Percentiles rank a stretch among this genome's conserved stretches.
Evolutionary conservation across 2,113 vertebrate species (phyloP).

Genomic region (Psammodynastes pulverulentus): DNA sequence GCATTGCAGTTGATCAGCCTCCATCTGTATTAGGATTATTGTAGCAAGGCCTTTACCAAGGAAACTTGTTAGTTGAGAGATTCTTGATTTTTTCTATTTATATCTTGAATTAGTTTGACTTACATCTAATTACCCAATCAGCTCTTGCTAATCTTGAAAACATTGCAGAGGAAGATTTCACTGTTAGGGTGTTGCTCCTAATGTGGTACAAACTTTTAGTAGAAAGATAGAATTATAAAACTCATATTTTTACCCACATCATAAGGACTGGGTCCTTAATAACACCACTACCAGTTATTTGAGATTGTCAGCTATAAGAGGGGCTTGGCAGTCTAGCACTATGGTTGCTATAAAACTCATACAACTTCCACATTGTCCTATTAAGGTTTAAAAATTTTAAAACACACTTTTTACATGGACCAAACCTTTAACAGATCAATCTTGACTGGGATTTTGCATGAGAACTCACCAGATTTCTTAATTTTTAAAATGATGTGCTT

Average conservation of each 20-base stretch:
- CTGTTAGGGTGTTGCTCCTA: background rate
- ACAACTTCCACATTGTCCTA: background rate
- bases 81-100: background rate
- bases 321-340: background rate
- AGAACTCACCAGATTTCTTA: background rate
- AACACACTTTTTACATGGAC: background rate
- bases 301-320: background rate
- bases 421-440: background rate
- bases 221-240: background rate
- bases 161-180: background rate
- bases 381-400: background rate
- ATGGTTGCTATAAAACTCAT: background rate
- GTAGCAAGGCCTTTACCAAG: background rate
- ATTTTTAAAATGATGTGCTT: background rate
- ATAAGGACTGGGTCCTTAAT: background rate
- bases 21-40: background rate
- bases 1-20: background rate
- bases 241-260: background rate
- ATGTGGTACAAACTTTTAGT: background rate
- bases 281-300: background rate
- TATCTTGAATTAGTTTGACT: background rate
- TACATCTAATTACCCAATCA: background rate
- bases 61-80: background rate
- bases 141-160: background rate
- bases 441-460: background rate